A percentile compares a stretch with the other conserved stretches of the same genome.
Conservation (phyloP, 2,797 vertebrate species). For the Galaxias olidus region DNA sequence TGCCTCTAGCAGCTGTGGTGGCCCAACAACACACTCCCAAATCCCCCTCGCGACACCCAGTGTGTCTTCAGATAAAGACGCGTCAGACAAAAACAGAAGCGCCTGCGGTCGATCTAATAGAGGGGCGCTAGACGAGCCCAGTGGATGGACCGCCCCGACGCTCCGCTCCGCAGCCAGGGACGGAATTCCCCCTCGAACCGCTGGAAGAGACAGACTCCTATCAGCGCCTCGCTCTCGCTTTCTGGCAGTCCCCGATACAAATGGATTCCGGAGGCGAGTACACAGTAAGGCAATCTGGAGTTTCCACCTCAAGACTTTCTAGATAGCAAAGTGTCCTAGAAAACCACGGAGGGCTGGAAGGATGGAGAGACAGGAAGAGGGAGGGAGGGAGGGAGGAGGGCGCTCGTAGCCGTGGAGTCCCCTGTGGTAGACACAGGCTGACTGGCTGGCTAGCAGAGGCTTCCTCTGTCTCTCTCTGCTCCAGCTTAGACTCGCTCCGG, state of each 20-base stretch:
- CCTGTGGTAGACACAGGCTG: conserved; percentile 45
- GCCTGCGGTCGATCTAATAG: too few relatives aligned
- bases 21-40: not conserved
- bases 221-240: conserved; percentile 19
- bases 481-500: conserved; percentile 20
- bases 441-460: conserved; percentile 44
- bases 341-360: conserved; percentile 41
- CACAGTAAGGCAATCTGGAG: too few relatives aligned
- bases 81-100: conserved; percentile 30
- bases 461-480: conserved; percentile 24
- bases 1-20: too few relatives aligned
- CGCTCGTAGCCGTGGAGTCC: conserved; percentile 52
- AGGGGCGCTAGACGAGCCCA: too few relatives aligned
- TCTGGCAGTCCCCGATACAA: conserved; percentile 37
- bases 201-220: too few relatives aligned
- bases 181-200: conserved; percentile 35
- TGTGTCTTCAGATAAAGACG: conserved; percentile 53
- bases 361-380: conserved; percentile 35
- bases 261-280: conserved; percentile 29
- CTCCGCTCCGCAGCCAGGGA: too few relatives aligned
- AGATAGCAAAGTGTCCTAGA: conserved; percentile 11
- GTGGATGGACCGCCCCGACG: too few relatives aligned
- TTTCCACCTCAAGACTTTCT: too few relatives aligned
- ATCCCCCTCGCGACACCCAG: conserved; percentile 52
- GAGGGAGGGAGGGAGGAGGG: conserved; percentile 21